These are phyloP conservation scores for Melanaphis sacchari DNA, from an alignment of 1,140 invertebrate genomes.

Conservation along the genomic window DNA sequence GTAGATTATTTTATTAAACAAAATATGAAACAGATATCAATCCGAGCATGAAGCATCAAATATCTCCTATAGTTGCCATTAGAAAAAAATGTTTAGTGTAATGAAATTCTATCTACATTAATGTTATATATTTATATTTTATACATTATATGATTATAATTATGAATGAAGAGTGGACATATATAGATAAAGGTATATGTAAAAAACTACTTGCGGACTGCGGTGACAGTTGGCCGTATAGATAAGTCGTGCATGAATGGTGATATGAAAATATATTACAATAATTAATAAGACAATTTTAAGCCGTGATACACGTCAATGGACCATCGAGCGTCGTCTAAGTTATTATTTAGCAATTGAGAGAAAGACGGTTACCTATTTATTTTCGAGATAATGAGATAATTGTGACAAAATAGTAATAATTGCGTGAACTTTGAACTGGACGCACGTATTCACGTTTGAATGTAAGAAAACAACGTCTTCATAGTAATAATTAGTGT, in stretches of 20 bases:
- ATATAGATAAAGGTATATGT: background rate
- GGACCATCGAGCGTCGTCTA: background rate
- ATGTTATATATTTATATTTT: background rate
- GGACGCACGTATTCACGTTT: background rate
- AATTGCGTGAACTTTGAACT: background rate
- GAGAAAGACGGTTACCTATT: background rate
- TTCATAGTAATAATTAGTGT: background rate
- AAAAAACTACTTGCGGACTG: background rate
- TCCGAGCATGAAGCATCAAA: no score
- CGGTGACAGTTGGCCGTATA: background rate
- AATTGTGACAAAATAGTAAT: background rate
- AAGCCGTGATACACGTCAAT: background rate
- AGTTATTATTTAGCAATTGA: background rate
- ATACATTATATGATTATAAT: background rate
- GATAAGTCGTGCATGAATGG: background rate
- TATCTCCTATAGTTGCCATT: no score
- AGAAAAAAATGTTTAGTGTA: background rate
- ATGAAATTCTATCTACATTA: background rate
- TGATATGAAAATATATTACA: background rate
- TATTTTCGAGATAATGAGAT: background rate
- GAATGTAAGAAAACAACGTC: background rate
- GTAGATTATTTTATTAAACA: background rate
- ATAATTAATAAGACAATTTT: background rate
- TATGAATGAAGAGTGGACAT: no score
- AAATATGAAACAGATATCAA: background rate